Conservation (phyloP, 1,140 invertebrate genomes). For the Heliconius nattereri region DNA sequence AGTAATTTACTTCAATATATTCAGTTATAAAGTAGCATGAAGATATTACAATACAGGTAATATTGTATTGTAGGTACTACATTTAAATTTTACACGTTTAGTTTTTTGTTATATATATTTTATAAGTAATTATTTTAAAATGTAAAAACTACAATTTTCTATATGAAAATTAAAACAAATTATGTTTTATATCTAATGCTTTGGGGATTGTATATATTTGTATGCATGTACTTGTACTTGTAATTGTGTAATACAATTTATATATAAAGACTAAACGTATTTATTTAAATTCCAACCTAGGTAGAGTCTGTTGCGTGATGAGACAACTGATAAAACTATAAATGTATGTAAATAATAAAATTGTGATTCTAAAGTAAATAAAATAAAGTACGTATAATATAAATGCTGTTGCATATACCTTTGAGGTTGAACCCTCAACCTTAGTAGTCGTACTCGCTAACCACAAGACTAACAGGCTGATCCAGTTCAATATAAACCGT, state of each 20-base stretch:
- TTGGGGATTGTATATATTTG: no score
- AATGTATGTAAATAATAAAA: not conserved
- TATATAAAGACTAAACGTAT: no score
- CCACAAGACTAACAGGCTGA: conserved; percentile 5
- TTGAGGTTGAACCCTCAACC: not conserved
- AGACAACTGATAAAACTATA: not conserved
- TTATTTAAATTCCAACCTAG: not conserved
- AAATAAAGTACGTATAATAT: not conserved
- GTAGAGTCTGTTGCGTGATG: not conserved
- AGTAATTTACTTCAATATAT: not conserved
- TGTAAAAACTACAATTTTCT: no score
- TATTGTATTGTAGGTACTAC: no score
- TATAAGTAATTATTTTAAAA: no score
- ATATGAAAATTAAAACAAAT: no score
- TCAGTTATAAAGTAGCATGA: not conserved
- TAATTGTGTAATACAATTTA: no score
- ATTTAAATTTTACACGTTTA: no score
- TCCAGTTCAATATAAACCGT: not conserved
- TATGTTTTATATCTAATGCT: no score
- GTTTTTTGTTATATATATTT: no score
- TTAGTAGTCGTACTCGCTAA: not conserved
- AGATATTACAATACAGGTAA: no score
- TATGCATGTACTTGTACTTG: no score
- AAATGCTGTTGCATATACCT: not conserved
- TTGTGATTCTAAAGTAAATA: not conserved